Conservation (phyloP, 2,888 invertebrate species). For the Ormyrus labotus region DNA sequence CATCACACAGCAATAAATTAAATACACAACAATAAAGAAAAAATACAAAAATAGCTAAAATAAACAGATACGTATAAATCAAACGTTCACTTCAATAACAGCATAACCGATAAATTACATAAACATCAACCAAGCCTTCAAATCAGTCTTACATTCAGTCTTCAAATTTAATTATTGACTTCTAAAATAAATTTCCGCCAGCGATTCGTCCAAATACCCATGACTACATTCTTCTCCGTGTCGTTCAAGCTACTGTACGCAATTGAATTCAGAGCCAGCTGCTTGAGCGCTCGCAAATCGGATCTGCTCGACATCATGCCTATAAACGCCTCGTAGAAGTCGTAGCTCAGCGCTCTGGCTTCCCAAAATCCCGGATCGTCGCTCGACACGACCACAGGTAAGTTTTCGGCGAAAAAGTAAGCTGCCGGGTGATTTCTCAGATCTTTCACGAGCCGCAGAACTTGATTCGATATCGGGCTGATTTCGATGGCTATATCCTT, state of each 20-base stretch:
- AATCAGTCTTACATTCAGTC: too few species aligned
- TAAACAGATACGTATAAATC: too few species aligned
- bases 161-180: not conserved
- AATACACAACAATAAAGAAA: too few species aligned
- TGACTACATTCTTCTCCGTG: constrained; percentile 72
- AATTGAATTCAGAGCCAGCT: constrained; percentile 85
- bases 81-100: too few species aligned
- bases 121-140: too few species aligned
- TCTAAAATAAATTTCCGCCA: constrained; percentile 79
- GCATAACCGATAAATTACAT: too few species aligned
- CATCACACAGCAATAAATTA: too few species aligned
- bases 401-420: constrained; percentile 80
- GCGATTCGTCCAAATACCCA: constrained; percentile 77
- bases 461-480: constrained; percentile 88
- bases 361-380: constrained; percentile 90
- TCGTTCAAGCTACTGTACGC: constrained; percentile 81
- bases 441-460: constrained; percentile 82
- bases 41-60: too few species aligned
- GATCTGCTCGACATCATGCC: constrained; percentile 83
- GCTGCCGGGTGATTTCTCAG: constrained; percentile 86
- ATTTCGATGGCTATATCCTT: constrained; percentile 85
- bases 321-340: constrained; percentile 87
- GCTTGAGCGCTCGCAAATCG: constrained; percentile 84
- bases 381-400: constrained; percentile 86
- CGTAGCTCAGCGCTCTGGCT: constrained; percentile 83